Percentiles rank a stretch among this genome's conserved stretches.
These are phyloP conservation scores for Luperina nickerlii DNA, from an alignment of 2,888 invertebrate species.

Conservation along the genomic window DNA sequence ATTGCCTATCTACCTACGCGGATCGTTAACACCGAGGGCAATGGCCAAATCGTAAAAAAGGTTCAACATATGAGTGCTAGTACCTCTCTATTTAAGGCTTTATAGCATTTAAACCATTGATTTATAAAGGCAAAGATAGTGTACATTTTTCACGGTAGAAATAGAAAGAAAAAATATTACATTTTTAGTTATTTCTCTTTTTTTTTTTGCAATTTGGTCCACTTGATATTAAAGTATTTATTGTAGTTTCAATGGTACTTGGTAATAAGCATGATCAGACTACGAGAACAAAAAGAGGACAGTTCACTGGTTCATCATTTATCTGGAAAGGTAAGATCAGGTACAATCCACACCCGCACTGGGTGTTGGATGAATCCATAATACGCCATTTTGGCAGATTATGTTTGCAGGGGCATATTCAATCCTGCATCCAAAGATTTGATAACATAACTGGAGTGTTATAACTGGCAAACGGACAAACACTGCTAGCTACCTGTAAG, in stretches of 20 bases:
- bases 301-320: neutral
- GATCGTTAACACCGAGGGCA: slow-evolving; percentile 55
- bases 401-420: neutral
- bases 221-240: neutral
- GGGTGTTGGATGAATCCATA: too few relatives aligned
- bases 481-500: neutral
- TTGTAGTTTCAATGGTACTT: neutral
- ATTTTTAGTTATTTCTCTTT: neutral
- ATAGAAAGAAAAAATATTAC: neutral
- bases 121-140: slow-evolving; percentile 22
- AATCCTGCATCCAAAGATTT: neutral
- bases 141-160: neutral
- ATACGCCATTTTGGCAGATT: too few relatives aligned
- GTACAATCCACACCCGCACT: neutral
- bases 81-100: slow-evolving; percentile 46
- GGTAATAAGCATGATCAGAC: neutral
- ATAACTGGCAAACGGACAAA: neutral
- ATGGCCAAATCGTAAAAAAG: slow-evolving; percentile 57
- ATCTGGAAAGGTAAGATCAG: neutral
- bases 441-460: too few relatives aligned
- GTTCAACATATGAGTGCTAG: slow-evolving; percentile 43
- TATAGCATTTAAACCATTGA: slow-evolving; percentile 14
- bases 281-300: neutral
- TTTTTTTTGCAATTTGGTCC: neutral
- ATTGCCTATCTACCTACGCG: slow-evolving; percentile 57